Conservation (phyloP, 2,888 invertebrate species). For the Atherix ibis region DNA sequence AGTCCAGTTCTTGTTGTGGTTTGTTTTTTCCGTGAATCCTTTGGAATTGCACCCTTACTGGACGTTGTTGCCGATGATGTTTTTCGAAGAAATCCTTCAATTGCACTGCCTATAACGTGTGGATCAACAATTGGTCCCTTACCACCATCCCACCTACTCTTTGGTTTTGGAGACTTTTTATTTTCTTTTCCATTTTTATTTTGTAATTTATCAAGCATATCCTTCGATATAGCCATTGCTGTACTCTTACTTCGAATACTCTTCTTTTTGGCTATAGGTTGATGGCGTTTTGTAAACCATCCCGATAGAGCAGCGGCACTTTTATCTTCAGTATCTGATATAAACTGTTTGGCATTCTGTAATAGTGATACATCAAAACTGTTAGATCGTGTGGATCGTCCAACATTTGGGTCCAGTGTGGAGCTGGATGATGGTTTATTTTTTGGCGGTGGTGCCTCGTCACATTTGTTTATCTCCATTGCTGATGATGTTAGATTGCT, state of each 20-base stretch:
- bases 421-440: conserved; percentile 16
- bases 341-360: conserved; percentile 34
- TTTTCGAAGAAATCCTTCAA: conserved; percentile 62
- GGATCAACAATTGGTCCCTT: conserved; percentile 67
- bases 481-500: conserved; percentile 56
- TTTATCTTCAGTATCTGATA: conserved; percentile 30
- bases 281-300: conserved; percentile 66
- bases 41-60: conserved; percentile 32
- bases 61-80: conserved; percentile 28
- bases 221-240: conserved; percentile 37
- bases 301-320: conserved; percentile 43
- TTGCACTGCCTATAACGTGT: conserved; percentile 65
- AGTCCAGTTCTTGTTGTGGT: conserved; percentile 26
- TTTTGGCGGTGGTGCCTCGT: conserved; percentile 28
- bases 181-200: conserved; percentile 32
- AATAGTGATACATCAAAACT: conserved; percentile 71
- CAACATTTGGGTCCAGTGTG: conserved; percentile 28
- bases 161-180: conserved; percentile 19
- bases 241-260: conserved; percentile 37
- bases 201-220: conserved; percentile 40
- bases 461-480: conserved; percentile 59
- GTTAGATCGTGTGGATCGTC: conserved; percentile 55
- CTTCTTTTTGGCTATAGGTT: conserved; percentile 53
- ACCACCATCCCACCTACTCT: conserved; percentile 33
- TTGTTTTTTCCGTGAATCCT: conserved; percentile 18